Evolutionary conservation across 2,888 invertebrate genomes (phyloP), one percentile per base, ranked within the genome.

Genomic region (Xanthorhoe designata): DNA sequence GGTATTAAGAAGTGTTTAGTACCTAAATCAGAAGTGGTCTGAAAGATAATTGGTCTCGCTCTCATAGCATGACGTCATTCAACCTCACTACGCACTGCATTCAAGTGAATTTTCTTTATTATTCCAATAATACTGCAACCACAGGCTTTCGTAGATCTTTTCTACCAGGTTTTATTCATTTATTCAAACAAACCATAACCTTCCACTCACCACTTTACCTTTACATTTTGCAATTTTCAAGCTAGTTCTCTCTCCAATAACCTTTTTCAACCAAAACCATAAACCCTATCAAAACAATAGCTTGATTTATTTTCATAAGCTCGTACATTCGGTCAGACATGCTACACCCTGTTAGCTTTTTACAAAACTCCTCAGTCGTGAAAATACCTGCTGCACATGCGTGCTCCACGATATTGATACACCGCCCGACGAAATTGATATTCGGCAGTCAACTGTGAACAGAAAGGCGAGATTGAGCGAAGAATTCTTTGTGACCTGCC

Each of bases 381-480:
- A 65, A 61, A 65, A 61, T 61, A 51, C 62, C 45, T 35, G 55
- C 18, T 67, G 58, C 50, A 62, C 10, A 61, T 13, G 42, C 64
- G 50, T 45, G 50, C 49, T 32, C 18, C 45, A n/a, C 55, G 15
- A 55, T 58, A 64, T 61, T 61, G 56, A 64, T 61, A 61, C 55
- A 57, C 57, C 57, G 52, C 56, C 56, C 24, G 57, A n/a, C 58
- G 60, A 68, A 60, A 68, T 67, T 68, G 68, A 64, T 64, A 68
- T 61, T 50, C 52, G 32, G 53, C 64, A 64, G 68, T 61, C 32
- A 68, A 61, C 67, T 57, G 67, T 57, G 42, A 67, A 60, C 51
- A 45, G 52, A 59, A 63, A 49, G 49, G 59, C 51, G 32, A 61
- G 60, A 57, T 64, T 56, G 64, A 68, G 53, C 57, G 52, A 53